Conservation (phyloP, 1,140 invertebrate species). For the Macrosteles quadrilineatus region DNA sequence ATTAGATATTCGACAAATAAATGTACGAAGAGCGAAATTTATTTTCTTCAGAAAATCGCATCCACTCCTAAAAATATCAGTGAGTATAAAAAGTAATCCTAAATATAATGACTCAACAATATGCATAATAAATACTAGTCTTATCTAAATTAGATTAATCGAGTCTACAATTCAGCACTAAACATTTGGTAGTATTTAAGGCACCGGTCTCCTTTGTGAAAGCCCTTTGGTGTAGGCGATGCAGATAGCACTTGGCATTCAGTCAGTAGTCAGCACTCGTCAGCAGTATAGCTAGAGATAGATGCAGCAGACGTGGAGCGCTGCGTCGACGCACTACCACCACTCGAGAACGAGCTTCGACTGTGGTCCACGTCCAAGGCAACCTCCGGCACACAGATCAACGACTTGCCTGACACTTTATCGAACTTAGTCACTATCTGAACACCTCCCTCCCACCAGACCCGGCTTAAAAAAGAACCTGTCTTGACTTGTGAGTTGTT, state of each 20-base stretch:
- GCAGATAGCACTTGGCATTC: no score
- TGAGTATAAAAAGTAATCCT: conserved; percentile 10
- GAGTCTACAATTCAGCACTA: no score
- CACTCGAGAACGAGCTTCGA: conserved; percentile 57
- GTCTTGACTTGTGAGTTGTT: not conserved
- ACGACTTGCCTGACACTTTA: conserved; percentile 48
- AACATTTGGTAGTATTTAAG: no score
- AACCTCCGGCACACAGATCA: conserved; percentile 53
- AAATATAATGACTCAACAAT: conserved; percentile 4
- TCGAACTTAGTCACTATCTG: conserved; percentile 49
- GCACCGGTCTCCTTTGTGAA: no score
- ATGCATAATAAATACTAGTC: no score
- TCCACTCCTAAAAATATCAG: not conserved
- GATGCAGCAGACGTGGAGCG: conserved; percentile 54
- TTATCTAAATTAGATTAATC: no score
- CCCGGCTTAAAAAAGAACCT: conserved; percentile 26
- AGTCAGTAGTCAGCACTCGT: conserved; percentile 11
- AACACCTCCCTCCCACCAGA: conserved; percentile 44
- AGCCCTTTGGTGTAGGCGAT: no score
- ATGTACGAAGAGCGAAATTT: no score
- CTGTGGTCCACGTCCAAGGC: conserved; percentile 54
- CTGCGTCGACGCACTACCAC: conserved; percentile 52
- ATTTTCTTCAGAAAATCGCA: no score
- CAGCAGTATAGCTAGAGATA: conserved; percentile 2
- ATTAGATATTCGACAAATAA: no score